Percentiles rank a stretch among this genome's conserved stretches.
These are phyloP conservation scores for Cheilosia soror DNA, from an alignment of 2,888 invertebrate genomes.

Conservation along the genomic window DNA sequence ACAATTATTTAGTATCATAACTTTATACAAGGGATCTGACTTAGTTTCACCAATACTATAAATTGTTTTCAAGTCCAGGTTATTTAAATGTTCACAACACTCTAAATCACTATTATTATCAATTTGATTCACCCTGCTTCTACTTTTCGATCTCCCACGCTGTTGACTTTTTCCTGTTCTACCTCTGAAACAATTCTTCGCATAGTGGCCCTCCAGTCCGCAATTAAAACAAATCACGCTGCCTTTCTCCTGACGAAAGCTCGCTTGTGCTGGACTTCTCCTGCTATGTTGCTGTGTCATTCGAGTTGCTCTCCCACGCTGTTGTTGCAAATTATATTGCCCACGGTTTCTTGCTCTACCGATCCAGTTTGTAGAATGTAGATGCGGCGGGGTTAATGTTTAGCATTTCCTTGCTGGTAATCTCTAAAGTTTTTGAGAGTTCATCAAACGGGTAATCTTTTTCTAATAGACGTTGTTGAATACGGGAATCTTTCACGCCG, in stretches of 20 bases:
- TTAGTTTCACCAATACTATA: conserved; percentile 13
- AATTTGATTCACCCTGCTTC: conserved; percentile 14
- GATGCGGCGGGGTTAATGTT: not conserved
- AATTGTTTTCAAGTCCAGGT: conserved; percentile 18
- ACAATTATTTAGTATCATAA: not conserved
- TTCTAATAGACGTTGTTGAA: conserved; percentile 9
- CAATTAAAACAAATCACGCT: conserved; percentile 3
- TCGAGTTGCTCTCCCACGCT: conserved; percentile 5
- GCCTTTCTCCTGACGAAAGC: not conserved
- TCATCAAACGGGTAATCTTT: not conserved
- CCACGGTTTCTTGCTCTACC: not conserved
- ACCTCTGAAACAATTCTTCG: not conserved
- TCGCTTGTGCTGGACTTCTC: not conserved
- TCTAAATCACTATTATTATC: not conserved
- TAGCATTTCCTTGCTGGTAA: conserved; percentile 12
- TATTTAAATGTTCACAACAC: conserved; percentile 10
- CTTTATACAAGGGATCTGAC: conserved; percentile 22
- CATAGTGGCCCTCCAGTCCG: conserved; percentile 16
- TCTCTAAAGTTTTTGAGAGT: not conserved
- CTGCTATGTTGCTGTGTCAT: not conserved
- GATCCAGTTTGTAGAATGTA: not conserved
- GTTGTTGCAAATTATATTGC: not conserved
- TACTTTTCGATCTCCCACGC: conserved; percentile 3
- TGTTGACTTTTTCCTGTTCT: conserved; percentile 6
- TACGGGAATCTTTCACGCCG: conserved; percentile 10